These are phyloP conservation scores for Ormyrus pomaceus DNA, from an alignment of 2,888 invertebrate species.

Conservation along the genomic window DNA sequence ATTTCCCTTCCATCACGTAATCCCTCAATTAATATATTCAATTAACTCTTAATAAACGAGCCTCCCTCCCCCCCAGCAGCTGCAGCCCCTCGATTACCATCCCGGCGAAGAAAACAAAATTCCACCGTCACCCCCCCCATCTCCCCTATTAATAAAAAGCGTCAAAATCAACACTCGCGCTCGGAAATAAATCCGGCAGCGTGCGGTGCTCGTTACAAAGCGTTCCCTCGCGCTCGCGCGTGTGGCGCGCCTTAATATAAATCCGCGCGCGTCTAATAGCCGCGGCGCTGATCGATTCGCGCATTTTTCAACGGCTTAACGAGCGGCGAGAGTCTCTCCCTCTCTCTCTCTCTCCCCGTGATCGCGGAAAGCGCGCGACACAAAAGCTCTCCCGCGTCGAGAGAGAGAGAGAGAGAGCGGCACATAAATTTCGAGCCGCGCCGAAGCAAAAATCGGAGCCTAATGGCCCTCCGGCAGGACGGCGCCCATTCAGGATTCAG, in stretches of 20 bases:
- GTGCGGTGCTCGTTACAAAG: no score
- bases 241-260: background rate
- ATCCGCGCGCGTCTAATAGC: conserved; percentile 15
- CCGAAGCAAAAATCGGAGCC: conserved; percentile 21
- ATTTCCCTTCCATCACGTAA: no score
- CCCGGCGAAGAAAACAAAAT: conserved; percentile 6
- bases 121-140: no score
- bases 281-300: conserved; percentile 22
- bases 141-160: no score
- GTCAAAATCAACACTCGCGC: no score
- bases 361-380: background rate
- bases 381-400: conserved; percentile 9
- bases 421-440: conserved; percentile 39
- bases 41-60: conserved; percentile 16
- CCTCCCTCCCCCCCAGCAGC: no score
- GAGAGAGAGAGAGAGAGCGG: conserved; percentile 5
- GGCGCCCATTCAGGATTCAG: conserved; percentile 18
- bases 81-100: background rate
- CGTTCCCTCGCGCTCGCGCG: background rate
- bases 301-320: conserved; percentile 22
- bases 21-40: conserved; percentile 7
- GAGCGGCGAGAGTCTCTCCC: background rate
- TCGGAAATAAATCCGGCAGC: background rate
- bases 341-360: background rate
- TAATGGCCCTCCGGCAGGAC: conserved; percentile 21